Base-by-base conservation (phyloP, 2,888 invertebrate genomes). In the Nymphalis polychloros region DNA sequence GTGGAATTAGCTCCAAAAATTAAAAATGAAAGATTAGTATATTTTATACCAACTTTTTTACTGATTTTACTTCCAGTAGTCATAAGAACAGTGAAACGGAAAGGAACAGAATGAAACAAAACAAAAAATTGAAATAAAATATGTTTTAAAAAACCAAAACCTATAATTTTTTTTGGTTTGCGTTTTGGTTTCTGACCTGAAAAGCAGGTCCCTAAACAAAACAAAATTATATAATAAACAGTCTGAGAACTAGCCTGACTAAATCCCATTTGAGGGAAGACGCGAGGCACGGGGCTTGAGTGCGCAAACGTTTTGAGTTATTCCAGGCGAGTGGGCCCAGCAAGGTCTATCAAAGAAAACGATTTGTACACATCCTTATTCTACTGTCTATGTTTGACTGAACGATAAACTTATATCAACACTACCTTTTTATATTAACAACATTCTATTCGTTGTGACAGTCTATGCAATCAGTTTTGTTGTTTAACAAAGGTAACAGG, bases 271-370 rank as follows among this genome's bases (percentile, higher is more conserved):
- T 84, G 82, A 80, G 79, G 79, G 80, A 75, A 80, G 79, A 78
- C 77, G 76, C 72, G 77, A 76, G 72, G 77, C 73, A 70, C 67
- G 68, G 70, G 70, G 75, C 75, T 75, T 70, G 76, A 75, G 76
- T 79, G 80, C 83, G 81, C 82, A 83, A 87, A 85, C 83, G 84
- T 81, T 83, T 79, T 79, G 80, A 84, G 80, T 88, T 89, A 85
- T 86, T 89, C 85, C 87, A 80, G 79, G 77, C 81, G 85, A 86
- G 79, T 81, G 84, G 75, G 77, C 80, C 76, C 75, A 80, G 79
- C 79, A 73, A 74, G 73, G 75, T 83, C 79, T 86, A 83, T 84
- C 84, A 84, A 85, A 84, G 85, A 84, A 87, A 88, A 86, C 84
- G 85, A 86, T 87, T 87, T 87, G 84, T 84, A 84, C 83, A 84